Evolutionary conservation across 2,797 vertebrate species (phyloP).

Genomic region (Alca torda): DNA sequence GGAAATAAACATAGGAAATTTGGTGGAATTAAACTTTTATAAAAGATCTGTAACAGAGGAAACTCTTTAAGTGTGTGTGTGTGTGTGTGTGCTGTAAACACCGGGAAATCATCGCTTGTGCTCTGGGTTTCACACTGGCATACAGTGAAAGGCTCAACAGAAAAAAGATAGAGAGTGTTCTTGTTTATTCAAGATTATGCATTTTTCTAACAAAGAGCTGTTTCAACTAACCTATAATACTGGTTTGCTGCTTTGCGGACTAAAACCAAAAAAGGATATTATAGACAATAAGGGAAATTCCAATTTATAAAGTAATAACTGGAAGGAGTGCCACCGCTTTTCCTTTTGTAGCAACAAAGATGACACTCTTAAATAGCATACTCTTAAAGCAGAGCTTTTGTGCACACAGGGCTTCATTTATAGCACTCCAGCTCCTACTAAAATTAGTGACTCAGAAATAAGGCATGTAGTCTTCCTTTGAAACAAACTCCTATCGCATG

Average conservation of each 20-base stretch:
- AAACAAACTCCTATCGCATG: neutral
- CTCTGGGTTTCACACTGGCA: neutral
- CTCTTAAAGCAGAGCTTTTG: neutral
- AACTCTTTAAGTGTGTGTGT: neutral
- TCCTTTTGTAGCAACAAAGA: neutral
- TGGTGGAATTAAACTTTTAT: conserved; percentile 11
- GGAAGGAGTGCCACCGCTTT: neutral
- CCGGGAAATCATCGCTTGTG: neutral
- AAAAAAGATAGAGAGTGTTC: neutral
- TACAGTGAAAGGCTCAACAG: neutral
- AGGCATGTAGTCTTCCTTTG: neutral
- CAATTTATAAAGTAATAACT: neutral
- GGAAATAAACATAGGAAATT: neutral
- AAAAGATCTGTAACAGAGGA: neutral
- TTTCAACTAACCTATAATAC: neutral
- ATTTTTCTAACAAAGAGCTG: conserved; percentile 17
- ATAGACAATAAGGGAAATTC: neutral
- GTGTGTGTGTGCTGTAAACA: neutral
- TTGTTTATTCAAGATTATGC: neutral
- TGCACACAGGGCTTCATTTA: neutral
- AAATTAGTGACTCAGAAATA: conserved; percentile 21
- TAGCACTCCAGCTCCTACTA: neutral
- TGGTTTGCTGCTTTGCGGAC: neutral
- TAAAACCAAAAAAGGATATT: neutral
- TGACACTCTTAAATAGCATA: neutral